phyloP scores from a whole-genome alignment of 2,888 invertebrate genomes.

The Siphlonurus alternatus region DNA sequence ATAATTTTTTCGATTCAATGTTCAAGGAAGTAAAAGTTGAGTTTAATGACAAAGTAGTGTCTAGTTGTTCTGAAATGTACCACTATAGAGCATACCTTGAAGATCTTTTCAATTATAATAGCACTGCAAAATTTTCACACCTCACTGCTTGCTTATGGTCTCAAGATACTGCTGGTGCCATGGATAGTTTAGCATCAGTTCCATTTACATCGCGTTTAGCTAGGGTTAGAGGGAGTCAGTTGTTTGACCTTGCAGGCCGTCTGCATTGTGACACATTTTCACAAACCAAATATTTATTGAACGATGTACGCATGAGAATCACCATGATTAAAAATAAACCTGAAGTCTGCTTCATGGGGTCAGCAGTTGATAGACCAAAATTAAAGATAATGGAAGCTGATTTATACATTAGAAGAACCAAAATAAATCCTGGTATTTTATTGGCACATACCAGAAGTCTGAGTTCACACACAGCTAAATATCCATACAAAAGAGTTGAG shows the following conservation, averaged over 20 bases:
- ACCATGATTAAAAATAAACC: background rate
- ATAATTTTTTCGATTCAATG: too few relatives aligned
- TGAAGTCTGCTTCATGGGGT: background rate
- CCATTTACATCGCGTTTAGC: too few relatives aligned
- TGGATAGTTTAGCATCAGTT: too few relatives aligned
- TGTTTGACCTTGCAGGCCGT: background rate
- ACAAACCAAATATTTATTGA: background rate
- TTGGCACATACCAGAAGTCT: background rate
- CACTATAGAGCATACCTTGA: too few relatives aligned
- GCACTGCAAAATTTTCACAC: too few relatives aligned
- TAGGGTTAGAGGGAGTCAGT: background rate
- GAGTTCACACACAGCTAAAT: constrained; percentile 1
- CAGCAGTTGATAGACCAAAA: background rate
- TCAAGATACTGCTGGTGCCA: too few relatives aligned
- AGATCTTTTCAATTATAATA: too few relatives aligned
- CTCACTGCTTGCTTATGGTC: too few relatives aligned
- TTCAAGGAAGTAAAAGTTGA: too few relatives aligned
- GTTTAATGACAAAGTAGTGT: too few relatives aligned
- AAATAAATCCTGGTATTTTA: background rate
- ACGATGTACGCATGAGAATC: background rate
- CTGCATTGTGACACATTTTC: background rate
- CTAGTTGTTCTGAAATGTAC: too few relatives aligned
- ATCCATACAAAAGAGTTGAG: background rate
- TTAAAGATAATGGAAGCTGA: background rate
- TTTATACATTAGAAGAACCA: background rate